A percentile compares a stretch with the other conserved stretches of the same genome.
phyloP scores from a whole-genome alignment of 2,888 invertebrate genomes.

The Nemapogon koenigi region DNA sequence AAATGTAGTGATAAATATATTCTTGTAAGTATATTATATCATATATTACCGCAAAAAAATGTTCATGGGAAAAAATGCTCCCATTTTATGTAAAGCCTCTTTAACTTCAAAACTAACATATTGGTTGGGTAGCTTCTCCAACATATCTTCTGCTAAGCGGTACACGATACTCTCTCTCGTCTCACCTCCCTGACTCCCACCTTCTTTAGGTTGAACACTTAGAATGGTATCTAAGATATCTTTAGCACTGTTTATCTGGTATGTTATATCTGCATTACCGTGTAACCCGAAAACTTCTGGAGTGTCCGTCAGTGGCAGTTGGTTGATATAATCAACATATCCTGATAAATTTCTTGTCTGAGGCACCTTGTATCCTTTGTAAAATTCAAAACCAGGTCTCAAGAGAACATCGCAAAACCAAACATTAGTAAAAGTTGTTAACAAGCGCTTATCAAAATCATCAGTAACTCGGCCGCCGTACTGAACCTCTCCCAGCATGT shows the following conservation, averaged over 20 bases:
- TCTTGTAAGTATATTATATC: too few species aligned
- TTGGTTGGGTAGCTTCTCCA: constrained; percentile 75
- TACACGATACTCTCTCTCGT: constrained; percentile 93
- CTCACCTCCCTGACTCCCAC: constrained; percentile 89
- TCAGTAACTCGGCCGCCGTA: constrained; percentile 94
- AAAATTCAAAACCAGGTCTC: constrained; percentile 89
- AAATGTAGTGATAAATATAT: too few species aligned
- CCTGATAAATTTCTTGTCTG: constrained; percentile 76
- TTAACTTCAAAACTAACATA: constrained; percentile 90
- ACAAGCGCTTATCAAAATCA: constrained; percentile 92
- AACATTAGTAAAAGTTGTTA: constrained; percentile 92
- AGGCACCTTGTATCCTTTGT: constrained; percentile 91
- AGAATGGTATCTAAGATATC: constrained; percentile 93
- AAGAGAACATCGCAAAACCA: constrained; percentile 95
- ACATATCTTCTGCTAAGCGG: constrained; percentile 92
- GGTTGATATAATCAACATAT: constrained; percentile 87
- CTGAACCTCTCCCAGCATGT: constrained; percentile 94
- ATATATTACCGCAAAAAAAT: constrained; percentile 77
- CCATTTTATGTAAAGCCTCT: constrained; percentile 90
- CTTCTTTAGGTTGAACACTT: constrained; percentile 97
- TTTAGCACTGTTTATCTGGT: constrained; percentile 96
- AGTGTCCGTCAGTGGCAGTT: constrained; percentile 83
- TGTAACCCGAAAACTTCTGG: constrained; percentile 98
- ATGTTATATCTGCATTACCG: constrained; percentile 95
- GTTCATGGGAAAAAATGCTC: constrained; percentile 92